phyloP scores from a whole-genome alignment of 35 echinoderm and acorn worm species.

The Apostichopus parvimensis region DNA sequence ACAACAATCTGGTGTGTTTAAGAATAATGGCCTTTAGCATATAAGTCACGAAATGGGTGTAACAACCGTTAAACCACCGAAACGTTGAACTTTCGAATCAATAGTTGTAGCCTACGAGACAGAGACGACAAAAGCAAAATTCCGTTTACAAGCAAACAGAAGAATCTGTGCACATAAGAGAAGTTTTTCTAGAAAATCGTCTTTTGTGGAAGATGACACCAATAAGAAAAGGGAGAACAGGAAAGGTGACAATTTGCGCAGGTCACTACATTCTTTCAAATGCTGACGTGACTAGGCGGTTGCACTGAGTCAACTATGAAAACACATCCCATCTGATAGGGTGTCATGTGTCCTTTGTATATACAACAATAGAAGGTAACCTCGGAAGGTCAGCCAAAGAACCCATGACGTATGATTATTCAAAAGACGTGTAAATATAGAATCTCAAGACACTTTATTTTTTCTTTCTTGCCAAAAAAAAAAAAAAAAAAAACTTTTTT shows the following conservation, averaged over 20 bases:
- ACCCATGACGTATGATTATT: neutral
- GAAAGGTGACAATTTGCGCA: neutral
- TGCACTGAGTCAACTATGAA: neutral
- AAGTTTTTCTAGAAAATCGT: neutral
- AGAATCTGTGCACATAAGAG: too few species aligned
- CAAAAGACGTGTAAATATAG: neutral
- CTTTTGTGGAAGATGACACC: neutral
- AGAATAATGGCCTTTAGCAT: too few species aligned
- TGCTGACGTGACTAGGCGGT: neutral
- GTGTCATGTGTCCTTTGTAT: neutral
- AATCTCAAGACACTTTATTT: neutral
- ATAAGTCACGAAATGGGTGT: too few species aligned
- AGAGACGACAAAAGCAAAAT: too few species aligned
- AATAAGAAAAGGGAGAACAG: neutral
- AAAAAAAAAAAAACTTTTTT: too few species aligned
- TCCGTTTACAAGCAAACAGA: too few species aligned
- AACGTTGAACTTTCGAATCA: too few species aligned
- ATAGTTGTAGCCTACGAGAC: too few species aligned
- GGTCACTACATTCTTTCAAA: neutral
- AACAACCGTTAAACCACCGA: too few species aligned
- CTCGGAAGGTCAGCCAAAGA: neutral
- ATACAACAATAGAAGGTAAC: neutral
- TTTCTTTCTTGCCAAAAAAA: too few species aligned
- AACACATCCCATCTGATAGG: neutral
- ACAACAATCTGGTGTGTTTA: too few species aligned